Conservation (phyloP, 2,888 invertebrate species). For the Brachynemurus nebulosus region DNA sequence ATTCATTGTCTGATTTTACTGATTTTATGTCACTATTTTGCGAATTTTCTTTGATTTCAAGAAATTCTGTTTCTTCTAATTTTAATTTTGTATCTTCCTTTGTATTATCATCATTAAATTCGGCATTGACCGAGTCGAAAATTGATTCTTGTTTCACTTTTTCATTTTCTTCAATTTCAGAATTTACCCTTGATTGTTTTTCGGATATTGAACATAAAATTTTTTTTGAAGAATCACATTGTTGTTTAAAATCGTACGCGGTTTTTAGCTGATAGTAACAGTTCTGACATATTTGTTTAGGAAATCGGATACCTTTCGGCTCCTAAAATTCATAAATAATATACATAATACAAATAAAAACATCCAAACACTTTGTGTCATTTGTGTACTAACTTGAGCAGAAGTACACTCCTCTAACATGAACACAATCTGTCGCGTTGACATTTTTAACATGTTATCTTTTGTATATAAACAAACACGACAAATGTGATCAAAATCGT, state of each 20-base stretch:
- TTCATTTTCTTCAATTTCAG: background rate
- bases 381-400: background rate
- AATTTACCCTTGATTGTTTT: background rate
- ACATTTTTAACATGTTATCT: background rate
- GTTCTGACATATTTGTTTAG: background rate
- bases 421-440: background rate
- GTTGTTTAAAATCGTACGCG: background rate
- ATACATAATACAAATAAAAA: background rate
- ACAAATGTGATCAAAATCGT: constrained; percentile 2
- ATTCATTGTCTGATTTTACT: background rate
- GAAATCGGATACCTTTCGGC: background rate
- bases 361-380: background rate
- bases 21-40: no score
- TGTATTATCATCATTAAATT: background rate
- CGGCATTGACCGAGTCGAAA: no score
- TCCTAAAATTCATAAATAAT: background rate
- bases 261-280: background rate
- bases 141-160: no score
- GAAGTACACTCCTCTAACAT: constrained; percentile 1
- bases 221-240: background rate
- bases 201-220: background rate
- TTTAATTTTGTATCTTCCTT: background rate
- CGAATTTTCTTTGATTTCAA: no score
- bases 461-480: background rate
- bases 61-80: background rate